Evolutionary conservation across 2,113 vertebrate species (phyloP), one percentile per base, ranked within the genome.

Genomic region (Garra rufa): DNA sequence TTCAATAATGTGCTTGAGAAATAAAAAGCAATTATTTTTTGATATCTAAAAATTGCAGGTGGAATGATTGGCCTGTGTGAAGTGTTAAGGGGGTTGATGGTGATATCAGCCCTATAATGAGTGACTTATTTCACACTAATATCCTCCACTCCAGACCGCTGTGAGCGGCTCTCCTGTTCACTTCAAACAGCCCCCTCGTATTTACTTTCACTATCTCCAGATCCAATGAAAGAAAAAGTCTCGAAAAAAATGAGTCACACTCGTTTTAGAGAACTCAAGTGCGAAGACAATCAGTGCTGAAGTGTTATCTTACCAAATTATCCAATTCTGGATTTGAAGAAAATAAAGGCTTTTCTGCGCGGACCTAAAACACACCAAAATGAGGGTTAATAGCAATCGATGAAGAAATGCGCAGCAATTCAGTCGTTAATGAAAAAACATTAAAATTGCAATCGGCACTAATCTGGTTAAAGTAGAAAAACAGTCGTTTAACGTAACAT

Each of bases 291-390:
- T 59, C 86, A 61, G 70, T 52, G 74, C 83, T 88, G 76, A 55
- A 69, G 43, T 73, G 69, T 57, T 59, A 71, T 90, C 98, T 99
- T 96, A 99, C 98, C 97, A 99, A 98, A 96, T 99, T 99, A 93
- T 99, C 98, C 96, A 99, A 88, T 93, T 99, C 98, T 93, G 98
- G 98, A 91, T 99, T 99, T 91, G 98, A 99, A 93, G 98, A 99
- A 94, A 99, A 99, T 94, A 99, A 96, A 93, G 98, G 98, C 92
- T 99, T 99, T 96, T 99, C 98, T 75, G 98, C 98, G 76, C 98
- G 96, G 89, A 99, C 97, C 98, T 99, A 90, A 88, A 94, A 92
- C 80, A 88, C 75, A 15, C 2, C 24, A 21, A 34, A 79, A 86
- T 80, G 71, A 88, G 81, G 89, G 87, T 90, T 90, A 91, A 88